Conservation (phyloP, 2,888 invertebrate species). For the Cyclophora albipunctata region DNA sequence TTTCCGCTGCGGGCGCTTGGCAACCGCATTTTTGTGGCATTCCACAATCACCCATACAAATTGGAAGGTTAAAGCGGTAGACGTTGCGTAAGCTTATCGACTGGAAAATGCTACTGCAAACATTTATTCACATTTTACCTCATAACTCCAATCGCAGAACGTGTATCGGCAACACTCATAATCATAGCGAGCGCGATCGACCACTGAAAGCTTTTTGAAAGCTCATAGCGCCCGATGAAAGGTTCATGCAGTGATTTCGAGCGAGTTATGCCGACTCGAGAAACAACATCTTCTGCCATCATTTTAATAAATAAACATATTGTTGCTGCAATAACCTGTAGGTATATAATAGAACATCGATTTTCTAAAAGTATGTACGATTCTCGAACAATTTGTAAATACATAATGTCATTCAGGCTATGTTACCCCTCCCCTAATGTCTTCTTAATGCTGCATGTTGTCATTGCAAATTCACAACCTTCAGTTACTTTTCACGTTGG, state of each 20-base stretch:
- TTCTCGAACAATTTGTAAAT: too few species aligned
- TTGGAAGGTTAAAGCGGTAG: conserved; percentile 36
- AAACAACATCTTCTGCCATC: conserved; percentile 33
- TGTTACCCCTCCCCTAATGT: conserved; percentile 49
- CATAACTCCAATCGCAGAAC: conserved; percentile 39
- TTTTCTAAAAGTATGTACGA: too few species aligned
- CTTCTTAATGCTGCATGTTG: conserved; percentile 67
- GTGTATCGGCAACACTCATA: conserved; percentile 52
- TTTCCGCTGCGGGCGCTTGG: conserved; percentile 62
- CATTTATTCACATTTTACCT: conserved; percentile 30
- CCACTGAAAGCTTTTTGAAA: conserved; percentile 71
- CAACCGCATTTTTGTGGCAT: conserved; percentile 49
- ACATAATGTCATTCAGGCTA: conserved; percentile 11
- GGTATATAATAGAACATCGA: too few species aligned
- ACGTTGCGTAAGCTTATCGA: conserved; percentile 25
- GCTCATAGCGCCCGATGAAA: conserved; percentile 62
- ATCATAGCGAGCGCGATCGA: conserved; percentile 57
- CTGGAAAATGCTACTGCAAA: conserved; percentile 22
- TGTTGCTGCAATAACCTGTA: not conserved
- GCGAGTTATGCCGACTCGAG: conserved; percentile 42
- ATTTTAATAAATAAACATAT: conserved; percentile 10
- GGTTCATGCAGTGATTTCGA: conserved; percentile 56
- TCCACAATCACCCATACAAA: conserved; percentile 47
- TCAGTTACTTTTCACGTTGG: conserved; percentile 30
- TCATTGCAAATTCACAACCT: conserved; percentile 60